Evolutionary conservation across 2,113 vertebrate genomes (phyloP).

Genomic region (Myrmecophaga tridactyla): DNA sequence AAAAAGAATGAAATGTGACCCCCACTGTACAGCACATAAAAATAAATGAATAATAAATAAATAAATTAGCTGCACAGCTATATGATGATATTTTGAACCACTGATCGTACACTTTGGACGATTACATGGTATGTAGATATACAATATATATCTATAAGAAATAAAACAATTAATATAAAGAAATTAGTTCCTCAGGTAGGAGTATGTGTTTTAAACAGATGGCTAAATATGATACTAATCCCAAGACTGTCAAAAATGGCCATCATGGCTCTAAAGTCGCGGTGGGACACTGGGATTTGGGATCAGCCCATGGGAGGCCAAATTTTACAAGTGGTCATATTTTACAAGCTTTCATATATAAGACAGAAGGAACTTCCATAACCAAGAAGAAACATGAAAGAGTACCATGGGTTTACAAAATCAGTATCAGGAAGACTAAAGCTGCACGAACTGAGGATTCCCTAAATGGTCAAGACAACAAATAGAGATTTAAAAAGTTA

Average conservation of each 20-base stretch:
- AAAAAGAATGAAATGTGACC: too few relatives aligned
- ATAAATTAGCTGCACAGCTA: too few relatives aligned
- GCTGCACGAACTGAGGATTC: not conserved
- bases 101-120: too few relatives aligned
- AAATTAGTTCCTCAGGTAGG: not conserved
- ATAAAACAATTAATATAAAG: too few relatives aligned
- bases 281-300: not conserved
- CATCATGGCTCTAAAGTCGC: not conserved
- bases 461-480: slow-evolving; percentile 52
- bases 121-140: too few relatives aligned
- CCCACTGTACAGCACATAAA: too few relatives aligned
- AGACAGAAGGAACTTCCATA: not conserved
- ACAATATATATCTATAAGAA: too few relatives aligned
- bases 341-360: not conserved
- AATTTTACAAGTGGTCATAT: not conserved
- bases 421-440: slow-evolving; percentile 38
- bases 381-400: not conserved
- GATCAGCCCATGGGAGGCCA: not conserved
- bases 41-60: too few relatives aligned
- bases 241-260: not conserved
- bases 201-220: not conserved
- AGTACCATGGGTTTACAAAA: not conserved
- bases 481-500: slow-evolving; percentile 52
- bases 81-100: too few relatives aligned
- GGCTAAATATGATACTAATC: not conserved